Evolutionary conservation across 2,888 invertebrate species (phyloP).

Genomic region (Diabrotica balteata): DNA sequence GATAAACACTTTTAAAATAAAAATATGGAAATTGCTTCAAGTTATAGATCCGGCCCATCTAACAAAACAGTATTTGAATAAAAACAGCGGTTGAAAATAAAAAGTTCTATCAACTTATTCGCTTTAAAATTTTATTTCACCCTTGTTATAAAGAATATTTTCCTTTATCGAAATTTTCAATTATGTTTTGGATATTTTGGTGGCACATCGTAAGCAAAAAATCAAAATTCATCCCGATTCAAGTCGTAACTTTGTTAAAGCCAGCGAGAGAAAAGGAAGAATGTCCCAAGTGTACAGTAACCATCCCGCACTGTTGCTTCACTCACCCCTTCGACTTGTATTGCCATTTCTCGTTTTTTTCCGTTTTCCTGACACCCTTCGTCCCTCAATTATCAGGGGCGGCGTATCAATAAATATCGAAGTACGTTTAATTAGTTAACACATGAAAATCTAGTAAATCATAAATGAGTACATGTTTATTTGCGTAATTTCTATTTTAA

Average conservation of each 20-base stretch:
- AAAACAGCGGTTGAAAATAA: too few species aligned
- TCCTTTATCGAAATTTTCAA: neutral
- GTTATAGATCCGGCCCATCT: too few species aligned
- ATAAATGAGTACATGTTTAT: too few species aligned
- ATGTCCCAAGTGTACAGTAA: slow-evolving; percentile 48
- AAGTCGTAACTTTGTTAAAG: slow-evolving; percentile 36
- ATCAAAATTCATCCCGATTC: slow-evolving; percentile 3
- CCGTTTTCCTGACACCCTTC: slow-evolving; percentile 10
- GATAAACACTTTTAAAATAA: too few species aligned
- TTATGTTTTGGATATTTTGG: neutral
- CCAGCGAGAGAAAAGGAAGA: slow-evolving; percentile 36
- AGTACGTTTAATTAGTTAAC: too few species aligned
- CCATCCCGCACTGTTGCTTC: slow-evolving; percentile 40
- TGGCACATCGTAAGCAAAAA: neutral
- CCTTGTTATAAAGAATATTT: too few species aligned
- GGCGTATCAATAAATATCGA: neutral
- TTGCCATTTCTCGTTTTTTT: slow-evolving; percentile 35
- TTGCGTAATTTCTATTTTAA: too few species aligned
- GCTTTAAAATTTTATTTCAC: too few species aligned
- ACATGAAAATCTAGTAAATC: too few species aligned
- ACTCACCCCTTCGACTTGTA: slow-evolving; percentile 31
- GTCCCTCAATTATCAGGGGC: neutral
- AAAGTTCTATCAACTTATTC: too few species aligned
- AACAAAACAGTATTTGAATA: too few species aligned
- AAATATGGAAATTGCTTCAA: too few species aligned